Percentiles rank a stretch among this genome's conserved stretches.
Conservation (phyloP, 2,797 vertebrate genomes). For the Manis crassicaudata region DNA sequence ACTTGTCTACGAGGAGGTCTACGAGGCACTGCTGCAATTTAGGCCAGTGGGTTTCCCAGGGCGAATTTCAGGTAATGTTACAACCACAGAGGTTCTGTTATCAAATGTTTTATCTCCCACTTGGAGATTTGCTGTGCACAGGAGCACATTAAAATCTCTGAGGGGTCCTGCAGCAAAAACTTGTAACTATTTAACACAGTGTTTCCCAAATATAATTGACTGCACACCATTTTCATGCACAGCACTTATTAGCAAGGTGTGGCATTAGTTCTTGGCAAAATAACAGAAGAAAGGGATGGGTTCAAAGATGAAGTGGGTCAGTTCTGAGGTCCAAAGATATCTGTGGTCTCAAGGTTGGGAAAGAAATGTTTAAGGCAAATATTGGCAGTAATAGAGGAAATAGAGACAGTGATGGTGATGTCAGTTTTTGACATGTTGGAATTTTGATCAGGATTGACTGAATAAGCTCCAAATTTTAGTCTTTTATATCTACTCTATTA, state of each 20-base stretch:
- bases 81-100: not conserved
- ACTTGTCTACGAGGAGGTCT: not conserved
- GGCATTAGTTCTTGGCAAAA: not conserved
- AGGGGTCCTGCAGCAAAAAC: not conserved
- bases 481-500: conserved; percentile 60
- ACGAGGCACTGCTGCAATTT: conserved; percentile 3
- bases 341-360: not conserved
- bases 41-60: conserved; percentile 28
- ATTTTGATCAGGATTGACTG: conserved; percentile 55
- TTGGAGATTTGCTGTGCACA: not conserved
- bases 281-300: not conserved
- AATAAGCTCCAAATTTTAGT: conserved; percentile 44
- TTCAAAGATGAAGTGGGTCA: fast-evolving
- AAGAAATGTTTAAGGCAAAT: not conserved
- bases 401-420: not conserved
- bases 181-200: not conserved
- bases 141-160: not conserved
- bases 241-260: not conserved
- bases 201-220: conserved; percentile 15
- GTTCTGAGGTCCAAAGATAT: not conserved
- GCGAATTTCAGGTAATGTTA: conserved; percentile 54
- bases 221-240: not conserved
- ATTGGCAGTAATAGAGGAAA: not conserved
- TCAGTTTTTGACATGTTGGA: conserved; percentile 42
- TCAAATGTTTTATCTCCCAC: conserved; percentile 26